phyloP scores from a whole-genome alignment of 2,888 invertebrate genomes.

The Ferdinandea cuprea region DNA sequence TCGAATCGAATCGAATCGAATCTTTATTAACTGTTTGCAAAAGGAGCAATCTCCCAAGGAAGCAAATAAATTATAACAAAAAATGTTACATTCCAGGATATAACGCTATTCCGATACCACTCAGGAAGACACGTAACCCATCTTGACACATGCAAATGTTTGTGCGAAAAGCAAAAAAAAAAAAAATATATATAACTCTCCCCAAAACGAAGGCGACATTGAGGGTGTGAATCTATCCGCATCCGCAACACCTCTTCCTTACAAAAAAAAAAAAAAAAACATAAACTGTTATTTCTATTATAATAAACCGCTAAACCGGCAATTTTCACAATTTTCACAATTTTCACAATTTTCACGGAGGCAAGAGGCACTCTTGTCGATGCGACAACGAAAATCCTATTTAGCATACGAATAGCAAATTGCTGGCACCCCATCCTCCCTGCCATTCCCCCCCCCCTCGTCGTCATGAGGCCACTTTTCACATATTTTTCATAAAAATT shows the following conservation, averaged over 20 bases:
- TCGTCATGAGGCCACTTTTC: conserved; percentile 10
- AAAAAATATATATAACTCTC: background rate
- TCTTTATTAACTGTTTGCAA: conserved; percentile 69
- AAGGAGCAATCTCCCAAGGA: conserved; percentile 31
- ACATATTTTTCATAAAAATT: conserved; percentile 40
- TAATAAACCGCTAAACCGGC: conserved; percentile 81
- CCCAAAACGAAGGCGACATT: background rate
- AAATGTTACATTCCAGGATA: conserved; percentile 58
- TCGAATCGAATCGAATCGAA: too few relatives aligned
- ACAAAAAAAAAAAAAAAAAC: conserved; percentile 36
- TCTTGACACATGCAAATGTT: conserved; percentile 69
- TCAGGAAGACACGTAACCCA: conserved; percentile 65
- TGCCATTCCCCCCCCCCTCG: background rate
- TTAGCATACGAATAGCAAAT: conserved; percentile 74
- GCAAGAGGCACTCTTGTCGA: conserved; percentile 49
- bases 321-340: conserved; percentile 74
- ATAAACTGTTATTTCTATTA: conserved; percentile 80
- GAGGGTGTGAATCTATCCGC: conserved; percentile 40
- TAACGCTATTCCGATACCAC: conserved; percentile 45
- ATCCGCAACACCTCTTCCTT: conserved; percentile 36
- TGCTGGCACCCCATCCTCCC: conserved; percentile 47
- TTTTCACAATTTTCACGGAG: conserved; percentile 75
- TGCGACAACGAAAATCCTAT: conserved; percentile 66
- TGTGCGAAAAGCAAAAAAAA: conserved; percentile 10
- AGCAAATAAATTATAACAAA: conserved; percentile 68